Evolutionary conservation across 2,888 invertebrate genomes (phyloP), one percentile per base, ranked within the genome.

Genomic region (Pharmacophagus antenor): DNA sequence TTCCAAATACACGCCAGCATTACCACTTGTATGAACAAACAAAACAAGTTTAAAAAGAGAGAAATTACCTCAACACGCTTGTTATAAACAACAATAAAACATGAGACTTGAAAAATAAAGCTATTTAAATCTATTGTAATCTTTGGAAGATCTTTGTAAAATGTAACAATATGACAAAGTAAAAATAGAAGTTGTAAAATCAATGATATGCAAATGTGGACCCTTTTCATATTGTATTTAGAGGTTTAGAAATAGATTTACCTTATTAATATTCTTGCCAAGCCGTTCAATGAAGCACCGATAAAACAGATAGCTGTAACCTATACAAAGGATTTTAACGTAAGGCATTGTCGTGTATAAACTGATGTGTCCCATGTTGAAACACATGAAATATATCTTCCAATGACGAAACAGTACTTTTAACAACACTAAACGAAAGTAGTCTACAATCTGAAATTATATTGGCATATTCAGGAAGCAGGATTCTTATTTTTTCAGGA

Each of bases 51-150:
- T 72, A 80, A 79, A 80, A 77, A 82, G 62, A 50, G 73, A 84
- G 82, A 84, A 86, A 85, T 82, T 78, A 84, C 79, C 68, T 76
- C 72, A 70, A 80, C 75, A 74, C 76, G 66, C 77, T 77, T 67
- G 66, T 64, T 64, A 70, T 70, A 73, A 72, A 71, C 70, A 72
- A 81, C 80, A 80, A 80, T 78, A 70, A 75, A 69, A 37, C 37
- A 76, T 84, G 76, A 77, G 74, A 82, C 78, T 80, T 83, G 81
- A 79, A 72, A 70, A 80, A 85, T 85, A 82, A 79, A 86, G 83
- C 85, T 85, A 88, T 88, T 88, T 85, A 79, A 85, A 84, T 80
- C 87, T 74, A 85, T 89, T 90, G 89, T 90, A 80, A 82, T 84
- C 75, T 81, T 74, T 68, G 56, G 69, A 74, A 72, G 80, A 76